Evolutionary conservation across 1,140 invertebrate genomes (phyloP), one percentile per base, ranked within the genome.

Genomic region (Venturia canescens): DNA sequence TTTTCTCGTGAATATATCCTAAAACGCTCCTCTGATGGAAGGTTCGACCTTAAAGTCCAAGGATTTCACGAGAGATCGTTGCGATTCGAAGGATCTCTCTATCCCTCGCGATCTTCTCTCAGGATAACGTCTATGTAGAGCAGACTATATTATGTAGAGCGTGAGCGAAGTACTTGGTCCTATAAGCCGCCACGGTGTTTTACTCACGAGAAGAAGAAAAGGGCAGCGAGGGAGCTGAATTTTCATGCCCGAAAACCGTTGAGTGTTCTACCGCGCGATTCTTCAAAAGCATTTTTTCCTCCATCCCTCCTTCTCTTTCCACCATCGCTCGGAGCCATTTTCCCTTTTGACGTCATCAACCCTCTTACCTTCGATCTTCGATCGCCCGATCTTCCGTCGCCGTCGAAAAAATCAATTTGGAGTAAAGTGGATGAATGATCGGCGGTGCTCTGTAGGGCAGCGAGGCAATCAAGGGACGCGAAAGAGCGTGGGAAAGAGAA

Each of bases 91-190:
- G 75, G 80, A 29, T 79, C 44, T 79, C 66, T 66, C 38, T 81
- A 69, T 31, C 48, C 44, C 72, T 53, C 63, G 69, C 34, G 80
- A 80, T 80, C 80, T 53, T 1, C 18, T 16, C 34, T 26, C 38
- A 29, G 69, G 83, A 83, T 85, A 86, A 84, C 74, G 77, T 63
- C 71, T 80, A 80, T 78, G 79, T 81, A 60, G 71, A 82, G 75
- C 69, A 80, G 78, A n/a, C 26, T n/a, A 72, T 76, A 34, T 38
- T 11, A 76, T 57, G 53, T 76, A 53, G 23, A 50, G 53, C 53
- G 53, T 15, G 21, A 7, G 31, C 29, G 2, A 63, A 77, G 57
- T 31, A 60, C 50, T 63, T 69, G 18, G 53, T 69, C 27, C 29
- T 9, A 23, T 69, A 69, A 69, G 66, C 66, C 66, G 26, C 26